Base-by-base conservation (phyloP, 2,888 invertebrate species). In the Mimumesa dahlbomi region DNA sequence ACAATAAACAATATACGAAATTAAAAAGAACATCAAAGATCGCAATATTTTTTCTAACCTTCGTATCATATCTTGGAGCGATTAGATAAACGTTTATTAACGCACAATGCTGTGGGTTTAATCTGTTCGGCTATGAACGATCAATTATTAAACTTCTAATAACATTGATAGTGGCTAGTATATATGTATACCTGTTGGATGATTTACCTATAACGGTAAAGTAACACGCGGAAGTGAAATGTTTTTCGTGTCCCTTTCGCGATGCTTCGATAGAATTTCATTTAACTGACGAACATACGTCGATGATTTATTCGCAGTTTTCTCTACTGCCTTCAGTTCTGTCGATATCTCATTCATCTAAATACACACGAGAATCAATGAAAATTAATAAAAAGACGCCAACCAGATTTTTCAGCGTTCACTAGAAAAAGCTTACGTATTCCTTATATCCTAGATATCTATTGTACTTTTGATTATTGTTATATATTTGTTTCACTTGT, bases 401-500 rank as follows among this genome's bases (percentile, higher is more conserved):
- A 13, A 11, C 1, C 7, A 9, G 21, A 21, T 19, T 11, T 7
- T 9, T 46, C n/a, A 9, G 22, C 9, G 21, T 2, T 1, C 22
- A 2, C 13, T 16, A 61, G 45, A 38, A 14, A 59, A 34, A 69
- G 86, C 90, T 89, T 82, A 91, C 91, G 75, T 90, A 90, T 79
- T 89, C 85, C 70, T 89, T 90, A 71, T 91, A 91, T 58, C 88
- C 89, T 57, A 90, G 79, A 62, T 90, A 89, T 79, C 91, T 85
- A 72, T 89, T 87, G 75, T 89, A 89, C 74, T 90, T 90, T 77
- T 90, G 90, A 82, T 90, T 90, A 62, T 89, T 90, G 75, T 89
- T 88, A 80, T 91, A 91, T 45, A 90, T 87, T 53, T 90, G 89
- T 77, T 90, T 91, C 2, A 91, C 81, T 82, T 91, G 90, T 50